A percentile compares a stretch with the other conserved stretches of the same genome.
These are phyloP conservation scores for Pimephales promelas DNA, from an alignment of 2,113 vertebrate species.

Conservation along the genomic window DNA sequence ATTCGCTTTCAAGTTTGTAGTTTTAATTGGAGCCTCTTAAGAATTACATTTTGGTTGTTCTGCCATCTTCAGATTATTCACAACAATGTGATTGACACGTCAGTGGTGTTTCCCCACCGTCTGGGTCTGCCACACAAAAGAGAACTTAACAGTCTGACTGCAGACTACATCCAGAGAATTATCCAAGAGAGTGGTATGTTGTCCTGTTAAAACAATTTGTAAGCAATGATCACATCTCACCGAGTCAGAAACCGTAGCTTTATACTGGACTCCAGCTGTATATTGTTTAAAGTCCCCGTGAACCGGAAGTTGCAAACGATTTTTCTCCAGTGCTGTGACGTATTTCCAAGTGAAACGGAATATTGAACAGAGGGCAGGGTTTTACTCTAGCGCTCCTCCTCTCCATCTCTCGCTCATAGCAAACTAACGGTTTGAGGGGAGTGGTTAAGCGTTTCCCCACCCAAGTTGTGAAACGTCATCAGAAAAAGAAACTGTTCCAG, in stretches of 20 bases:
- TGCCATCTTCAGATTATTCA: conserved; percentile 76
- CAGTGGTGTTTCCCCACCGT: conserved; percentile 78
- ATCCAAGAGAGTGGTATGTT: conserved; percentile 82
- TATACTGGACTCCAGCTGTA: not conserved
- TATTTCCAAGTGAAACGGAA: too few relatives aligned
- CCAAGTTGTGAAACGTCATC: too few relatives aligned
- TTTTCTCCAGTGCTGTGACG: too few relatives aligned
- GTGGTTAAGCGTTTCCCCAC: too few relatives aligned
- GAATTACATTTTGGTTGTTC: conserved; percentile 9
- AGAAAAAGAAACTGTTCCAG: too few relatives aligned
- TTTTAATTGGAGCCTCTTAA: not conserved
- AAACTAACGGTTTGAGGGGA: too few relatives aligned
- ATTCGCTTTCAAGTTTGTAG: not conserved
- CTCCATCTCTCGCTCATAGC: too few relatives aligned
- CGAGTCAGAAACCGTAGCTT: not conserved
- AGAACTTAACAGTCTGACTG: conserved; percentile 73
- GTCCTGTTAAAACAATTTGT: conserved; percentile 30
- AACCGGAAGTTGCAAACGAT: too few relatives aligned
- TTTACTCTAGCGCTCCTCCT: too few relatives aligned
- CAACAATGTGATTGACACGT: conserved; percentile 75
- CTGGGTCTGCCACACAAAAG: conserved; percentile 79
- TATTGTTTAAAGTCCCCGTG: too few relatives aligned
- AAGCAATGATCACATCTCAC: conserved; percentile 7
- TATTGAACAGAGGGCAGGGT: too few relatives aligned
- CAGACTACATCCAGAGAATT: conserved; percentile 79